phyloP scores from a whole-genome alignment of 2,797 vertebrate species.

The Capromys pilorides region DNA sequence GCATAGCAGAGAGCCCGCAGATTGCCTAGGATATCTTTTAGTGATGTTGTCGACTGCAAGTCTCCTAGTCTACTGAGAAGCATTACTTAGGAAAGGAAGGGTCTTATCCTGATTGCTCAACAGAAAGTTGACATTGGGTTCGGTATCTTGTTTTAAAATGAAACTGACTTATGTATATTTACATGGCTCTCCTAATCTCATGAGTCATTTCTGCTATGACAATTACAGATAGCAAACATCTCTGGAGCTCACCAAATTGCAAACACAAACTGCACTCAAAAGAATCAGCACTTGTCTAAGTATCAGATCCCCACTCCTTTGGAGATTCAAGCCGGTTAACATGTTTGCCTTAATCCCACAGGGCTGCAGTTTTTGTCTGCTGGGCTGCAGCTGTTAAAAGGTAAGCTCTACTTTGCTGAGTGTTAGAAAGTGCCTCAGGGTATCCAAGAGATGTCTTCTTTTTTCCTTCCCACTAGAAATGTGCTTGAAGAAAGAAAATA shows the following conservation, averaged over 20 bases:
- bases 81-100: slow-evolving; percentile 37
- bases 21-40: not conserved
- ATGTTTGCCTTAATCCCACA: not conserved
- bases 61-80: not conserved
- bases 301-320: slow-evolving; percentile 22
- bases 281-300: slow-evolving; percentile 19
- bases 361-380: slow-evolving; percentile 40
- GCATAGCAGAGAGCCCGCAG: not conserved
- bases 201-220: slow-evolving; percentile 50
- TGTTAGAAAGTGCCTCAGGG: not conserved
- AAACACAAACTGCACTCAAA: slow-evolving; percentile 31
- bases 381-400: slow-evolving; percentile 41
- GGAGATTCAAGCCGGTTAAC: slow-evolving; percentile 26
- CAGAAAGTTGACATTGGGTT: slow-evolving; percentile 60
- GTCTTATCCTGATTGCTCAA: slow-evolving; percentile 11
- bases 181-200: slow-evolving; percentile 49
- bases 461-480: not conserved
- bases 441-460: not conserved
- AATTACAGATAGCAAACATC: slow-evolving; percentile 29
- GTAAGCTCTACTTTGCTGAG: slow-evolving; percentile 46
- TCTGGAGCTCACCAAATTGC: slow-evolving; percentile 48
- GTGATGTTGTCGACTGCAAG: not conserved
- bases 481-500: not conserved
- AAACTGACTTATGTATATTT: slow-evolving; percentile 54
- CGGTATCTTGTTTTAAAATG: slow-evolving; percentile 57